Percentiles rank a stretch among this genome's conserved stretches.
These are phyloP conservation scores for Astur gentilis DNA, from an alignment of 2,113 vertebrate genomes.

Conservation along the genomic window DNA sequence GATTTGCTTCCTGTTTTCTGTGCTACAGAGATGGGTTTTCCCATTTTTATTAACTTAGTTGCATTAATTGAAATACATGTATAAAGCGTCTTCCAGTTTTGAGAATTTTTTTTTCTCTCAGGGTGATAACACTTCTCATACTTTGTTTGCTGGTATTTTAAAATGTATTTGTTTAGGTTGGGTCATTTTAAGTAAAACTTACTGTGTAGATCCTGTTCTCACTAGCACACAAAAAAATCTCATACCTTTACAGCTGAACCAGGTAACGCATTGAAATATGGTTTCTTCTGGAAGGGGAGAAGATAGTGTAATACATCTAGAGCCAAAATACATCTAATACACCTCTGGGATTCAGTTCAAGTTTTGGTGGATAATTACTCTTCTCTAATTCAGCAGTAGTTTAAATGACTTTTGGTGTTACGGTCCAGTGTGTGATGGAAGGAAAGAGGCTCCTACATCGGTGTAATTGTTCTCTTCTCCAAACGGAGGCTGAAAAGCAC, in stretches of 20 bases:
- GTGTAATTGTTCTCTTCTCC: background rate
- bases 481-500: background rate
- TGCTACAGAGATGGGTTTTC: background rate
- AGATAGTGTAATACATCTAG: background rate
- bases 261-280: background rate
- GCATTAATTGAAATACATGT: background rate
- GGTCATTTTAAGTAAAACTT: background rate
- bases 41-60: background rate
- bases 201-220: background rate
- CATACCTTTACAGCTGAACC: too few species aligned
- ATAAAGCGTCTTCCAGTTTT: background rate
- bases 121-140: accelerated
- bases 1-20: background rate
- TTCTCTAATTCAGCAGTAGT: background rate
- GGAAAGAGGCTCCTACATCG: background rate
- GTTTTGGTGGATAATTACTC: background rate
- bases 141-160: background rate
- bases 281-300: background rate
- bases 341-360: background rate
- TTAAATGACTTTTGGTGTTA: background rate
- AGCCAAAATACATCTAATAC: background rate
- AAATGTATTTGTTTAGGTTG: background rate
- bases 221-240: background rate
- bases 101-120: background rate
- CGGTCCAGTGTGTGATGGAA: background rate